These are phyloP conservation scores for Neofelis nebulosa DNA, from an alignment of 2,113 vertebrate species.

Conservation along the genomic window DNA sequence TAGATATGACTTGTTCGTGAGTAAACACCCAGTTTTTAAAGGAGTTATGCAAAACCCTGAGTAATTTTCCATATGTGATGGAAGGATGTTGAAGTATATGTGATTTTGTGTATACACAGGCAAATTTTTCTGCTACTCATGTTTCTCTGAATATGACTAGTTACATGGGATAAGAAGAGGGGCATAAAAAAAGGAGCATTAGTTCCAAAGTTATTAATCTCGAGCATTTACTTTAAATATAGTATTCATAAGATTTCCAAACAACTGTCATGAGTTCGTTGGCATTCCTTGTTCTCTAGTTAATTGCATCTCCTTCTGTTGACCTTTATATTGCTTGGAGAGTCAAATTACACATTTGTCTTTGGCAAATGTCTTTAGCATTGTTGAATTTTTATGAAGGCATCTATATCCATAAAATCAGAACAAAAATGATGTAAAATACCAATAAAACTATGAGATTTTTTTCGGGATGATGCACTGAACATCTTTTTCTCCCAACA, in stretches of 20 bases:
- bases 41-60: background rate
- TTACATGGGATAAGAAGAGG: background rate
- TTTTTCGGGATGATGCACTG: background rate
- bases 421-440: background rate
- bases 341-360: background rate
- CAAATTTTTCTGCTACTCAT: background rate
- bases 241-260: background rate
- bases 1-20: constrained; percentile 42
- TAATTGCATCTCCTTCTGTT: background rate
- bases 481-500: background rate
- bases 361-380: background rate
- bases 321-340: background rate
- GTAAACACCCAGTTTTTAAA: background rate
- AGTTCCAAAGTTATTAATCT: background rate
- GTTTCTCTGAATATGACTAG: background rate
- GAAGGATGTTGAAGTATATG: background rate
- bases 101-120: background rate
- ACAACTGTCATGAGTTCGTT: background rate
- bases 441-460: background rate
- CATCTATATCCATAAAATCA: background rate
- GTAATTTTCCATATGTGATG: background rate
- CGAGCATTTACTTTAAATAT: background rate
- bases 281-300: background rate
- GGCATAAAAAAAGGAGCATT: background rate
- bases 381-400: background rate